Percentiles rank a stretch among this genome's conserved stretches.
Conservation (phyloP, 2,113 vertebrate species). For the Grammomys dolichurus region DNA sequence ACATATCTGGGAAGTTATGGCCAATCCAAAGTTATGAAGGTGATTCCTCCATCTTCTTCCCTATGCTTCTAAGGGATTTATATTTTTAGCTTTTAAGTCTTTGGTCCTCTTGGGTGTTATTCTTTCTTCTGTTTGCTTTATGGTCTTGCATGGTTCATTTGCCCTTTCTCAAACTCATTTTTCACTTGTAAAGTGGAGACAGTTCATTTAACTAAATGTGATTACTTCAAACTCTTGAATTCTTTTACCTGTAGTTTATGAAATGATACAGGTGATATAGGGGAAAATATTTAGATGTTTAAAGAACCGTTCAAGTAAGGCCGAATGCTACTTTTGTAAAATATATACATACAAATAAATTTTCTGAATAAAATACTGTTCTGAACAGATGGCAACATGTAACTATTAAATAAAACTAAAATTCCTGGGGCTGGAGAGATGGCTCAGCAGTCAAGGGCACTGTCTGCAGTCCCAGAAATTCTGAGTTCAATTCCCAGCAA, state of each 20-base stretch:
- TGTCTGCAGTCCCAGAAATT: background rate
- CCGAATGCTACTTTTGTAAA: background rate
- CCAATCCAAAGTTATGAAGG: background rate
- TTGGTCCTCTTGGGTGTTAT: background rate
- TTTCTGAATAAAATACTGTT: background rate
- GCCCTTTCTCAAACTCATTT: slow-evolving; percentile 20
- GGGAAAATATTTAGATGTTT: background rate
- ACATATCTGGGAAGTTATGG: slow-evolving; percentile 1
- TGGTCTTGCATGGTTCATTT: slow-evolving; percentile 16
- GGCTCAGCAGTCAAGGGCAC: background rate
- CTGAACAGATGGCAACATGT: background rate
- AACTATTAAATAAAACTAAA: background rate
- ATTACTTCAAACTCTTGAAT: slow-evolving; percentile 6
- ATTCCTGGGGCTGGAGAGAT: too few relatives aligned
- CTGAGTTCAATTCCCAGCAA: background rate
- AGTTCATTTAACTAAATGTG: background rate
- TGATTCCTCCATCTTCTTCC: background rate
- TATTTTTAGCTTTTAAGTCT: slow-evolving; percentile 31
- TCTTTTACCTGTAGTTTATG: background rate
- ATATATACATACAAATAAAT: background rate
- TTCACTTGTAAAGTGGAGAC: background rate
- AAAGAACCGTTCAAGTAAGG: background rate
- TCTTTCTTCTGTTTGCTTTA: slow-evolving; percentile 42
- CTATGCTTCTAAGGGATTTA: slow-evolving; percentile 4
- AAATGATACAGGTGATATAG: background rate